Percentiles rank a stretch among this genome's conserved stretches.
These are phyloP conservation scores for Epirrhoe tristata DNA, from an alignment of 2,888 invertebrate genomes.

Conservation along the genomic window DNA sequence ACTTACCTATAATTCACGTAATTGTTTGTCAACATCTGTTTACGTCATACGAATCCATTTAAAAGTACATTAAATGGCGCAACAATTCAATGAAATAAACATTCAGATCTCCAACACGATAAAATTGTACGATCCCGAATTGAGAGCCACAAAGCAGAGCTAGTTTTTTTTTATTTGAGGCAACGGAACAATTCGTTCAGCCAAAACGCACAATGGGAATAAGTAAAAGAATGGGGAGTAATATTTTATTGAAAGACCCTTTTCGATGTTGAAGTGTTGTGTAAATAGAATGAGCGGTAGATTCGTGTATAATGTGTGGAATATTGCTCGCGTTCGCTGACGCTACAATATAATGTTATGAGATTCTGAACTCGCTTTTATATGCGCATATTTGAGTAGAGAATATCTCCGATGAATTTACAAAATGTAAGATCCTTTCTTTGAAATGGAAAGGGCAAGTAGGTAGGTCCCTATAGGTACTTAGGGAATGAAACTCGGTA, in stretches of 20 bases:
- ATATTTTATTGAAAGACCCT: conserved; percentile 85
- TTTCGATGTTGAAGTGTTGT: conserved; percentile 79
- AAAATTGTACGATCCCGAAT: conserved; percentile 73
- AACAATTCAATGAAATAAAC: conserved; percentile 69
- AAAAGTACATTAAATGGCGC: conserved; percentile 53
- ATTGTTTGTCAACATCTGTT: conserved; percentile 64
- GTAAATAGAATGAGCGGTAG: conserved; percentile 77
- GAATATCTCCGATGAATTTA: conserved; percentile 28
- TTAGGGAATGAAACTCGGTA: background rate
- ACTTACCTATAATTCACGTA: conserved; percentile 6
- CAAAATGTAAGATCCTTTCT: conserved; percentile 19
- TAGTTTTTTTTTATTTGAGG: conserved; percentile 54
- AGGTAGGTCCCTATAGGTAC: too few species aligned
- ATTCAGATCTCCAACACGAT: conserved; percentile 58
- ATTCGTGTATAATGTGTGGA: conserved; percentile 74
- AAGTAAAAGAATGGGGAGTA: conserved; percentile 79
- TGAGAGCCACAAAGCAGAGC: conserved; percentile 61
- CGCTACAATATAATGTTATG: conserved; percentile 57
- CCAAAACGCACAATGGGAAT: conserved; percentile 73
- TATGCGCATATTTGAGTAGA: conserved; percentile 30
- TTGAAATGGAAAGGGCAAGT: background rate
- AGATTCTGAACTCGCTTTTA: conserved; percentile 44
- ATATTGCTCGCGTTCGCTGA: conserved; percentile 63
- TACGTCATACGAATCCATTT: conserved; percentile 54
- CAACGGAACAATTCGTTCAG: conserved; percentile 61